Evolutionary conservation across 2,113 vertebrate species (phyloP).

Genomic region (Plecotus auritus): DNA sequence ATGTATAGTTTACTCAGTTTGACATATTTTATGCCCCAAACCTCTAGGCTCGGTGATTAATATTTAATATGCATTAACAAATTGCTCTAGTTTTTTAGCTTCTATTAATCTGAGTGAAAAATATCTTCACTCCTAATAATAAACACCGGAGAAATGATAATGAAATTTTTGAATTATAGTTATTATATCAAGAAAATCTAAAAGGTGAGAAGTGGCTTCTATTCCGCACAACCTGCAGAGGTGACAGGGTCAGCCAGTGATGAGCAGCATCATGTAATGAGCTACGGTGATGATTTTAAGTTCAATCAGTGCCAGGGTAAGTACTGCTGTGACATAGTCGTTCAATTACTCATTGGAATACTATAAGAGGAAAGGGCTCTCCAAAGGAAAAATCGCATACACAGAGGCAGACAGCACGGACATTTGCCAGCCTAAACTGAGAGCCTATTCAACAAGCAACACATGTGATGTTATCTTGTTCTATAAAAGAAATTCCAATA

Average conservation of each 20-base stretch:
- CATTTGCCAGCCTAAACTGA: constrained; percentile 39
- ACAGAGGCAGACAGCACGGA: neutral
- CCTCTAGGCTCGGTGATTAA: neutral
- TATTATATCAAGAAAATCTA: neutral
- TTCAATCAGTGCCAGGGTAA: constrained; percentile 28
- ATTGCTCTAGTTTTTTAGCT: neutral
- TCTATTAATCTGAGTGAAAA: neutral
- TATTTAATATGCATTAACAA: neutral
- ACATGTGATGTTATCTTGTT: neutral
- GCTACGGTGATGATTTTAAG: neutral
- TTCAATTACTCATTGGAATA: constrained; percentile 35
- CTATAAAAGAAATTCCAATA: constrained; percentile 44
- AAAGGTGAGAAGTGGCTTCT: neutral
- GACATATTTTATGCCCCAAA: neutral
- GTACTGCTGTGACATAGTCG: neutral
- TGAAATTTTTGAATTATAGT: neutral
- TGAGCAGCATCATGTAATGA: neutral
- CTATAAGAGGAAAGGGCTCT: constrained; percentile 38
- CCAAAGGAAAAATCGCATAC: constrained; percentile 3
- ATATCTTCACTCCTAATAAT: neutral
- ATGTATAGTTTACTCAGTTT: neutral
- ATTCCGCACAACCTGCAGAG: neutral
- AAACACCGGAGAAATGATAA: neutral
- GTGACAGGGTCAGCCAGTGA: neutral
- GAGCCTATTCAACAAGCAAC: neutral